phyloP scores from a whole-genome alignment of 2,113 vertebrate genomes.

The Albula goreensis region DNA sequence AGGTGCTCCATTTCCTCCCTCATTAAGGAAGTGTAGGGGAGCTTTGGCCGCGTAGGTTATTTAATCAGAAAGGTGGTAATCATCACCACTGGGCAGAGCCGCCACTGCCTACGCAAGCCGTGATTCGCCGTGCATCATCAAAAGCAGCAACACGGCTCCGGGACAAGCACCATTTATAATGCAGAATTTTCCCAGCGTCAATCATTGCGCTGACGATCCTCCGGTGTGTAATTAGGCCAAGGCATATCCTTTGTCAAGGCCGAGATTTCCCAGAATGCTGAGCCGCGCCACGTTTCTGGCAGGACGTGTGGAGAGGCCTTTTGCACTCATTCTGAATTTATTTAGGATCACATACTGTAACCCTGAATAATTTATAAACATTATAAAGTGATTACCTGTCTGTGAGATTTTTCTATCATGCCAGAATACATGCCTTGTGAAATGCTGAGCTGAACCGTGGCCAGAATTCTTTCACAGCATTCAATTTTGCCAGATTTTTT shows the following conservation, averaged over 20 bases:
- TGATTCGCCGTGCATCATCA: conserved; percentile 21
- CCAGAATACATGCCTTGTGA: neutral
- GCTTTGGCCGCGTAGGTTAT: neutral
- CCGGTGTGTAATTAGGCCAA: conserved; percentile 40
- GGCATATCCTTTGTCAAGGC: conserved; percentile 19
- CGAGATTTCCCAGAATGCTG: neutral
- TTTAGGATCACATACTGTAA: neutral
- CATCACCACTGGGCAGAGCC: neutral
- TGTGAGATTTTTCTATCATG: neutral
- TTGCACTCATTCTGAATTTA: neutral
- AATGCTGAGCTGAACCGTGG: neutral
- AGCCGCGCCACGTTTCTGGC: neutral
- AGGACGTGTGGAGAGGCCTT: neutral
- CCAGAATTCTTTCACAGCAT: neutral
- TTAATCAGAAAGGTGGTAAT: neutral
- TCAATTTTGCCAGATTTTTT: no score
- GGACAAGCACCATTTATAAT: conserved; percentile 46
- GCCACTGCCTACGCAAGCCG: neutral
- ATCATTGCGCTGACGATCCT: conserved; percentile 28
- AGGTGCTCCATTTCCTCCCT: neutral
- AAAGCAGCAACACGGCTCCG: conserved; percentile 9
- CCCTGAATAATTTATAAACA: neutral
- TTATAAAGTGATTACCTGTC: neutral
- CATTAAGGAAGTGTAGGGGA: neutral
- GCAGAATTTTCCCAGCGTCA: conserved; percentile 38